These are phyloP conservation scores for Rhinella marina DNA, from an alignment of 2,797 vertebrate genomes.

Conservation along the genomic window DNA sequence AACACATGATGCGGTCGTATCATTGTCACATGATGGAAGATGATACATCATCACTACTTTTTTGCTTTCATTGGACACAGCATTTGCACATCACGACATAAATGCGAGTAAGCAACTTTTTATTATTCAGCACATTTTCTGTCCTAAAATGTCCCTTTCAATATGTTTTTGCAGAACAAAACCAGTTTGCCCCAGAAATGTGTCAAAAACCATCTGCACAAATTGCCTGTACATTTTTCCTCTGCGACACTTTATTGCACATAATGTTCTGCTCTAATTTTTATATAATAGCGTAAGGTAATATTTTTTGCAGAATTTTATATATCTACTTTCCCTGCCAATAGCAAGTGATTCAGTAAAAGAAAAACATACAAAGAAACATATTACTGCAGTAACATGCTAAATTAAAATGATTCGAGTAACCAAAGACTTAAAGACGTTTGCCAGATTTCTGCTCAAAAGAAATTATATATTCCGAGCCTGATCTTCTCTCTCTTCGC, in stretches of 20 bases:
- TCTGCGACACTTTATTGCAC: background rate
- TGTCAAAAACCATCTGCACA: slow-evolving; percentile 30
- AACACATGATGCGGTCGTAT: background rate
- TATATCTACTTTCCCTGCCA: slow-evolving; percentile 33
- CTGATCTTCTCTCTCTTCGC: slow-evolving; percentile 49
- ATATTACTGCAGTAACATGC: slow-evolving; percentile 49
- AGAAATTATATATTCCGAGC: slow-evolving; percentile 51
- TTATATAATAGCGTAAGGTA: slow-evolving; percentile 23
- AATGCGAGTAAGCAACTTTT: background rate
- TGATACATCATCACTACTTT: too few species aligned
- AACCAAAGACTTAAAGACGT: slow-evolving; percentile 23
- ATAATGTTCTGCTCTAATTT: slow-evolving; percentile 15
- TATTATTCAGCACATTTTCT: background rate
- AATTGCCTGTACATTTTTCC: slow-evolving; percentile 6
- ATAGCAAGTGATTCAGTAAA: slow-evolving; percentile 50
- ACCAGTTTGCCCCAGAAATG: background rate
- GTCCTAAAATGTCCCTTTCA: background rate
- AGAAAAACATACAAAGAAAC: slow-evolving; percentile 53
- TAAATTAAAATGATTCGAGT: slow-evolving; percentile 51
- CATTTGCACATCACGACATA: background rate
- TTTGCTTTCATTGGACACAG: too few species aligned
- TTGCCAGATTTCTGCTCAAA: slow-evolving; percentile 50
- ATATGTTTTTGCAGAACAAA: background rate
- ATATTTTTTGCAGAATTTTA: slow-evolving; percentile 44
- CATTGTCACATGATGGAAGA: too few species aligned